Evolutionary conservation across 2,797 vertebrate species (phyloP), one percentile per base, ranked within the genome.

Genomic region (Sebastiscus albofasciatus): DNA sequence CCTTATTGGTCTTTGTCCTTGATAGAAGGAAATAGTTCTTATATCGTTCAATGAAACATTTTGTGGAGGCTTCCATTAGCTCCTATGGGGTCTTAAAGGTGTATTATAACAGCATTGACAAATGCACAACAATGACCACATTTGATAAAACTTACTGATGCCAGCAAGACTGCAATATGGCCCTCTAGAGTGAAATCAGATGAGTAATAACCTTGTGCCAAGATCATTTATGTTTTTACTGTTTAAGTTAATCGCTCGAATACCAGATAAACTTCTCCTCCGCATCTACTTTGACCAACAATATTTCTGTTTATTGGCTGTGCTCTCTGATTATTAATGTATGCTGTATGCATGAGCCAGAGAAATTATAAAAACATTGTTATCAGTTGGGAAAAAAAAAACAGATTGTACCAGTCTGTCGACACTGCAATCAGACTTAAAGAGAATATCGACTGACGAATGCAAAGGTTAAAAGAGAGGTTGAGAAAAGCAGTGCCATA

Each of bases 391-490:
- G 9, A 67, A 59, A 2, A 72, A 59, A 2, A 31, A 60, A 33
- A 68, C 67, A 70, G 20, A 66, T 31, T 60, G 56, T 69, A 36
- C 55, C 54, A 39, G 77, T 87, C 74, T 86, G 75, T 27, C 73
- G 72, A 74, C 64, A 73, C 13, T 18, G 49, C 62, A 75, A 77
- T 79, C 74, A 64, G 77, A 81, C 52, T 75, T 77, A 83, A 85
- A 73, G 72, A 88, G 62, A 83, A 87, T 80, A 83, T 82, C 61
- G 81, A 89, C 69, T 75, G 70, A 89, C 65, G 66, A 90, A 84
- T 75, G 78, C 86, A 90, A 86, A 90, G 84, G 87, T 70, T 83
- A 83, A 78, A 84, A 82, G 81, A 90, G 76, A 82, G 75, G 83
- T 88, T 89, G 27, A 82, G 75, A 69, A 83, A 83, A 84, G 78